Evolutionary conservation across 1,140 invertebrate species (phyloP).

Genomic region (Apocrypta bakeri): DNA sequence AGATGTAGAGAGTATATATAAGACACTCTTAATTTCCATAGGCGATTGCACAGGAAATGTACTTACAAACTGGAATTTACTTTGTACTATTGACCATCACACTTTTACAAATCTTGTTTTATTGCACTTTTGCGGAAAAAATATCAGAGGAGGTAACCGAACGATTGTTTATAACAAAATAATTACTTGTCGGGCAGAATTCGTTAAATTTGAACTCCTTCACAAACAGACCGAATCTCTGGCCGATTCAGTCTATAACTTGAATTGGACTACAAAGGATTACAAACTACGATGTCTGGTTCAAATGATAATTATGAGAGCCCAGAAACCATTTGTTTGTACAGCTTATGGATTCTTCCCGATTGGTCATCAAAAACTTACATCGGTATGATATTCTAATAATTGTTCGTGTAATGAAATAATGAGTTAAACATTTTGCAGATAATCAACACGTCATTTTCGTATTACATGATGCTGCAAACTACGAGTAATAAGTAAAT

Average conservation of each 20-base stretch:
- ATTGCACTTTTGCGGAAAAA: neutral
- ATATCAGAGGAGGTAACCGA: neutral
- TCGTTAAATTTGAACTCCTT: no score
- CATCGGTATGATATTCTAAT: no score
- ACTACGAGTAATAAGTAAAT: neutral
- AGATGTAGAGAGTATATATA: no score
- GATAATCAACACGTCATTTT: neutral
- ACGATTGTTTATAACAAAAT: neutral
- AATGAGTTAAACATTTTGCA: neutral
- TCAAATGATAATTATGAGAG: neutral
- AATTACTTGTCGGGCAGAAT: no score
- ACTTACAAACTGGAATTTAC: neutral
- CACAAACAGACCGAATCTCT: neutral
- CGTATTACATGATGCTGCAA: conserved; percentile 7
- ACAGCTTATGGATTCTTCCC: no score
- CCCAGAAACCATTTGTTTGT: neutral
- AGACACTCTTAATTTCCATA: no score
- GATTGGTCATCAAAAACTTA: no score
- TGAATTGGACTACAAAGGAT: neutral
- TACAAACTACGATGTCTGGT: neutral
- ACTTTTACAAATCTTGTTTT: neutral
- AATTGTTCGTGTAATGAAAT: no score
- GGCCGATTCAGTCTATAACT: neutral
- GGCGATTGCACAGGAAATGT: neutral
- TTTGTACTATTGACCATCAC: neutral